Evolutionary conservation across 1,140 invertebrate genomes (phyloP).

Genomic region (Procambarus clarkii): DNA sequence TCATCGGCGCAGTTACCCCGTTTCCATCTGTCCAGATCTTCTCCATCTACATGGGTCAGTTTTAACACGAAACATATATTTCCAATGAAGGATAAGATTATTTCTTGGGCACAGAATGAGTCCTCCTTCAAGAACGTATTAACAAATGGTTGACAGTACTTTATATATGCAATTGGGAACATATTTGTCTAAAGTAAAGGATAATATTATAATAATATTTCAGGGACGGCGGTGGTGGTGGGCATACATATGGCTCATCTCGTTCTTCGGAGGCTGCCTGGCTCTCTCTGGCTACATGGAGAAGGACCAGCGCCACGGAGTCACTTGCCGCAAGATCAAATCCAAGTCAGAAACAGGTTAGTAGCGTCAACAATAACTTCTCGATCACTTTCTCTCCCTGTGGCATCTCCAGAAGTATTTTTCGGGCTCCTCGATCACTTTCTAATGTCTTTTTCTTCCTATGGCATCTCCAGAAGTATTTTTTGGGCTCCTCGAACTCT

Average conservation of each 20-base stretch:
- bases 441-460: too few relatives aligned
- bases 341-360: slow-evolving; percentile 80
- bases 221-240: slow-evolving; percentile 92
- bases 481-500: too few relatives aligned
- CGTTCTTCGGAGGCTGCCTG: slow-evolving; percentile 94
- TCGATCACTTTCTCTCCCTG: too few relatives aligned
- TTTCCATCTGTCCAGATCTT: slow-evolving; percentile 97
- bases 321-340: slow-evolving; percentile 81
- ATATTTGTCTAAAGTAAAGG: too few relatives aligned
- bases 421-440: too few relatives aligned
- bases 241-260: slow-evolving; percentile 96
- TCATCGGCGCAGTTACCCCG: slow-evolving; percentile 94
- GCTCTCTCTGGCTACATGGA: slow-evolving; percentile 94
- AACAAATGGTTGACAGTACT: too few relatives aligned
- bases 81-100: too few relatives aligned
- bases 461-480: too few relatives aligned
- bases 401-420: too few relatives aligned
- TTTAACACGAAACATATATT: neutral
- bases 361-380: slow-evolving; percentile 66
- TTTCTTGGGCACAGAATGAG: too few relatives aligned
- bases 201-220: too few relatives aligned
- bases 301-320: slow-evolving; percentile 87
- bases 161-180: neutral
- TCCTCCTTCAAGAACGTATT: too few relatives aligned
- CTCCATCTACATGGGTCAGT: slow-evolving; percentile 93